Base-by-base conservation (phyloP, 1,140 invertebrate genomes). In the Drosophila bifasciata region DNA sequence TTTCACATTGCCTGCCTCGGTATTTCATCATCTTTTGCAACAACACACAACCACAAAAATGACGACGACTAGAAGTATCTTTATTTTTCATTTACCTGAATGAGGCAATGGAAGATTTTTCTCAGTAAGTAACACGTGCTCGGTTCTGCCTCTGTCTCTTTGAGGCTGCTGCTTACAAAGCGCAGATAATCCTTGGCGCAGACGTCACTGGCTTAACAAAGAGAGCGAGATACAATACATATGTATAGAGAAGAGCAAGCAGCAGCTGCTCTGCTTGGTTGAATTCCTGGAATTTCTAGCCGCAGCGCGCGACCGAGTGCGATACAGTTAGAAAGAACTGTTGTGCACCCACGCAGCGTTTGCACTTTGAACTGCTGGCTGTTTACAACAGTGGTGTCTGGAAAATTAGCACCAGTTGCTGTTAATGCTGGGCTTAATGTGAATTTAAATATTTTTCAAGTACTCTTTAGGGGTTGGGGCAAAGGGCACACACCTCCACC, bases 21-120 rank as follows among this genome's bases (percentile, higher is more conserved):
- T 66, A 75, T 75, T 75, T 75, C 71, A 75, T 75, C 61, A 75
- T 67, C 46, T 74, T 64, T 48, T 43, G 51, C 58, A 62, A 62
- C 57, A 71, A 62, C 28, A 55, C n/a, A 52, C 32, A 32, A 48
- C 21, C 15, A 11, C 15, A 16, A 32, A n/a, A 5, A 52, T 36
- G 8, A 21, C 32, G 5, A 21, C 39, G n/a, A 55, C 19, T 15
- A 55, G 15, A 17, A 15, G 25, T 45, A 36, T 50, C 7, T 50
- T 50, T 50, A 21, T 32, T 11, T 23, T 50, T 19, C 11, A 70
- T 48, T 23, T 61, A 45, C 15, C 13, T 17, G 19, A 11, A 19
- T 21, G 41, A 32, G 11, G 44, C 28, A 56, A 25, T 32, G 45
- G 57, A 67, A 67, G 55, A 60, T 69, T 70, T 71, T 71, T 36